These are phyloP conservation scores for Ciona savignyi DNA, from an alignment of 23 tunicate species.

Conservation along the genomic window DNA sequence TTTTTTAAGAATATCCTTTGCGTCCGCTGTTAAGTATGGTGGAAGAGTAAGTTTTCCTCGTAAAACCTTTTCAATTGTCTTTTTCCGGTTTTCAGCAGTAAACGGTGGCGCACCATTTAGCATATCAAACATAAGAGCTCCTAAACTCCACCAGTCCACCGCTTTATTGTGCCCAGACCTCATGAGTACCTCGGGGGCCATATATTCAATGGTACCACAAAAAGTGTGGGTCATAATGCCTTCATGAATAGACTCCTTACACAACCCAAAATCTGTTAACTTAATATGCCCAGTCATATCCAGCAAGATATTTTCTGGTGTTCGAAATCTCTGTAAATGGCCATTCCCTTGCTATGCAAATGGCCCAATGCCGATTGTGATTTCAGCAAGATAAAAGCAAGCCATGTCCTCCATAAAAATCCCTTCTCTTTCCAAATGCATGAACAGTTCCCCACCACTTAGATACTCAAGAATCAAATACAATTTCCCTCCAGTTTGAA, in stretches of 20 bases:
- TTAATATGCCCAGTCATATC: slow-evolving; percentile 85
- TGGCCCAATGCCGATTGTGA: slow-evolving; percentile 90
- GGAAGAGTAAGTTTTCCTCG: slow-evolving; percentile 78
- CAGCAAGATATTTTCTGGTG: slow-evolving; percentile 96
- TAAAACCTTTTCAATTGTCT: slow-evolving; percentile 86
- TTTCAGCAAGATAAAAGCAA: slow-evolving; percentile 92
- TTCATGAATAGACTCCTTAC: slow-evolving; percentile 86
- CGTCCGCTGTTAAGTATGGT: slow-evolving; percentile 67
- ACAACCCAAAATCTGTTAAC: slow-evolving; percentile 93
- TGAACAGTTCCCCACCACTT: slow-evolving; percentile 92
- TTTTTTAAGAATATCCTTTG: slow-evolving; percentile 81
- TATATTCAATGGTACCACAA: slow-evolving; percentile 98
- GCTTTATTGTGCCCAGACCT: slow-evolving; percentile 92
- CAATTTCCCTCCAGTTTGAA: slow-evolving; percentile 92
- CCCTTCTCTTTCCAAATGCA: slow-evolving; percentile 96
- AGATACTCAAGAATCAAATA: slow-evolving; percentile 86
- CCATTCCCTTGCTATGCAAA: slow-evolving; percentile 69
- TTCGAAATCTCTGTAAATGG: slow-evolving; percentile 69
- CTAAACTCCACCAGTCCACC: slow-evolving; percentile 98
- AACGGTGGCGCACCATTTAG: slow-evolving; percentile 94
- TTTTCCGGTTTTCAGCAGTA: slow-evolving; percentile 87
- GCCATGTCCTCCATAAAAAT: slow-evolving; percentile 98
- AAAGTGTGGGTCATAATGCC: slow-evolving; percentile 88
- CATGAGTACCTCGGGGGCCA: slow-evolving; percentile 94
- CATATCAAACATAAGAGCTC: slow-evolving; percentile 97